Conservation (phyloP, 2,888 invertebrate genomes). For the Drosophila planitibia region DNA sequence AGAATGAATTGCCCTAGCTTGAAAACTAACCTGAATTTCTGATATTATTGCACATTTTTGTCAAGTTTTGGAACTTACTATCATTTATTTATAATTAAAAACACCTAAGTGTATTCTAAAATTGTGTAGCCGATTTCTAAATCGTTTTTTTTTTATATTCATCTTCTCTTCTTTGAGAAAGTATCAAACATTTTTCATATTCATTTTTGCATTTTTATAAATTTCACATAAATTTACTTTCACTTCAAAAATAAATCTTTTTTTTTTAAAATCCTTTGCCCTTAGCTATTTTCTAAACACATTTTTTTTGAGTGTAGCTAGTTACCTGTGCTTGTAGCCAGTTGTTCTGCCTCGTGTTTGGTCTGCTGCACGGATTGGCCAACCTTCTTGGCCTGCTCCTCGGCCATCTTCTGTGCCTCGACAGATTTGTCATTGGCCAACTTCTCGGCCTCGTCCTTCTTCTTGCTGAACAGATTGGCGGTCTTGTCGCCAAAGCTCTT, state of each 20-base stretch:
- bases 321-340: slow-evolving; percentile 86
- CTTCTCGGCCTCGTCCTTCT: slow-evolving; percentile 90
- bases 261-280: too few species aligned
- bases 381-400: slow-evolving; percentile 88
- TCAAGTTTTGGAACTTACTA: neutral
- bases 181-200: neutral
- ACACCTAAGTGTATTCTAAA: too few species aligned
- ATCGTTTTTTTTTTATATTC: too few species aligned
- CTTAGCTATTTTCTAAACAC: too few species aligned
- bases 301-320: too few species aligned
- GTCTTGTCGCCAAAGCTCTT: slow-evolving; percentile 91
- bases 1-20: neutral
- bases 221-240: neutral
- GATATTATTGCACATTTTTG: neutral
- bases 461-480: slow-evolving; percentile 89
- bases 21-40: neutral
- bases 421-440: slow-evolving; percentile 88
- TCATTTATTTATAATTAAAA: too few species aligned
- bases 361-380: slow-evolving; percentile 88
- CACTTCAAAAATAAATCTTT: neutral
- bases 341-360: slow-evolving; percentile 86
- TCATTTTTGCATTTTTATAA: neutral
- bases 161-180: too few species aligned
- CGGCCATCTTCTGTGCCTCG: slow-evolving; percentile 88
- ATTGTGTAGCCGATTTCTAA: too few species aligned